Percentiles rank a stretch among this genome's conserved stretches.
Conservation (phyloP, 2,797 vertebrate genomes). For the Mus caroli region DNA sequence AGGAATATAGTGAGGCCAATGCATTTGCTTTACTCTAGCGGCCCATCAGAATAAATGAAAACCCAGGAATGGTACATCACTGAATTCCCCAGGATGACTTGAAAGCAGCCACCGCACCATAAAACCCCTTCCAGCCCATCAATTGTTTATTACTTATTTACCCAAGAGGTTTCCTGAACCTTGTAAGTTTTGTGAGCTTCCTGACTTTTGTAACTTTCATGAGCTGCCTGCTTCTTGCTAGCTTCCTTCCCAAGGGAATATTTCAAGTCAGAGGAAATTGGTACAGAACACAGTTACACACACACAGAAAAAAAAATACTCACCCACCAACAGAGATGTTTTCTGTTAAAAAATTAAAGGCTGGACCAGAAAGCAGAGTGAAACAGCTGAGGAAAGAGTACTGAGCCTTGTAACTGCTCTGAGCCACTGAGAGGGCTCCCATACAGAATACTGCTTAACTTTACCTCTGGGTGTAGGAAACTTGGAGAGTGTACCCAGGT, state of each 20-base stretch:
- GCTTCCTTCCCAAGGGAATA: neutral
- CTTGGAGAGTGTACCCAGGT: neutral
- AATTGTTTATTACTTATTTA: neutral
- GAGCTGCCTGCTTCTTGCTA: neutral
- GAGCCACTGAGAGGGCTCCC: neutral
- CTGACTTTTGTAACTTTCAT: slow-evolving; percentile 10
- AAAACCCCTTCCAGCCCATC: neutral
- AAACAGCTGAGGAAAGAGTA: neutral
- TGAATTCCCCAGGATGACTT: neutral
- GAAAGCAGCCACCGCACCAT: neutral
- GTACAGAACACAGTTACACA: neutral
- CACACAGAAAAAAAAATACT: neutral
- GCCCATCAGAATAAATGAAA: no score
- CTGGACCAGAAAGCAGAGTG: neutral
- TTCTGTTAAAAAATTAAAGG: neutral
- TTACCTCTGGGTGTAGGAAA: neutral
- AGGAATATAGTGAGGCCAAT: neutral
- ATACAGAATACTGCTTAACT: neutral
- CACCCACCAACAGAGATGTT: neutral
- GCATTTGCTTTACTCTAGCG: neutral
- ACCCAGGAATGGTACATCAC: neutral
- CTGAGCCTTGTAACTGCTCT: neutral
- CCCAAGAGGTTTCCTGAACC: neutral
- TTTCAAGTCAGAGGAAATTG: neutral
- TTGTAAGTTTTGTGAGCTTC: slow-evolving; percentile 25